Conservation (phyloP, 2,888 invertebrate genomes). For the Maniola hyperantus region DNA sequence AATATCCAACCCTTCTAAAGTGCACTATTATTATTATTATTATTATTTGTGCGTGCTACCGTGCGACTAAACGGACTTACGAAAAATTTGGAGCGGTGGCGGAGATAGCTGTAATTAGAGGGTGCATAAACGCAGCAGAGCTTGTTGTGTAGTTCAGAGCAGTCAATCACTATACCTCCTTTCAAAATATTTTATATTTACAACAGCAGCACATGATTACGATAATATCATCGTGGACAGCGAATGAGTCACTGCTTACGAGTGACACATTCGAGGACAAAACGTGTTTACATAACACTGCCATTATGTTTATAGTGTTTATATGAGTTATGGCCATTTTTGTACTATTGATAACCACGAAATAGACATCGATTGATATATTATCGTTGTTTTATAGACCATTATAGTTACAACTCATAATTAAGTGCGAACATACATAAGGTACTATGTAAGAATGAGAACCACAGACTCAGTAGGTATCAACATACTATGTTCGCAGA, state of each 20-base stretch:
- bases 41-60: too few species aligned
- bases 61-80: too few species aligned
- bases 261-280: conserved; percentile 35
- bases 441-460: too few species aligned
- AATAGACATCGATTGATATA: conserved; percentile 7
- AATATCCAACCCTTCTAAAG: too few species aligned
- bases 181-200: neutral
- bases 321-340: conserved; percentile 18
- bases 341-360: conserved; percentile 19
- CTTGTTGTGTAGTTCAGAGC: too few species aligned
- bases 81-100: too few species aligned
- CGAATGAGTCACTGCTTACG: conserved; percentile 24
- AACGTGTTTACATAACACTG: conserved; percentile 37
- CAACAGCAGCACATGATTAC: conserved; percentile 20
- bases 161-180: too few species aligned
- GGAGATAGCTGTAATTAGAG: too few species aligned
- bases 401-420: neutral
- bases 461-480: too few species aligned
- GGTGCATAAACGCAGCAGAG: too few species aligned
- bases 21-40: too few species aligned
- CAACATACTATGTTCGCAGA: too few species aligned
- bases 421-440: neutral
- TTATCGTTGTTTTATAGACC: neutral
- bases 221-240: conserved; percentile 16
- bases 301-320: conserved; percentile 28